Evolutionary conservation across 2,113 vertebrate species (phyloP).

Genomic region (Uria lomvia): DNA sequence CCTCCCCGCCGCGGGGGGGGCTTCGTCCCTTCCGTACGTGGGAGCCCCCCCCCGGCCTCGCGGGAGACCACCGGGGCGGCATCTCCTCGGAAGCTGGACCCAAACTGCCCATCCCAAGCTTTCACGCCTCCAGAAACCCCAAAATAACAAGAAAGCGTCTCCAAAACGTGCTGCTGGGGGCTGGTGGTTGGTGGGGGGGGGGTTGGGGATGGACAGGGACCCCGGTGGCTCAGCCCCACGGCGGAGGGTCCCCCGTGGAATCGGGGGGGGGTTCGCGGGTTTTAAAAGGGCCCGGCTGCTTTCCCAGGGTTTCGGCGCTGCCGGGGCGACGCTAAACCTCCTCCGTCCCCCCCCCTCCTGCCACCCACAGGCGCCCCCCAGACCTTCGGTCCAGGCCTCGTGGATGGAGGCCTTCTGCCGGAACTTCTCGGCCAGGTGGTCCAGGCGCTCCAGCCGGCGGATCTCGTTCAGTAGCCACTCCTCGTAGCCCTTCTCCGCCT

Average conservation of each 20-base stretch:
- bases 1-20: too few species aligned
- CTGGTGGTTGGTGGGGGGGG: neutral
- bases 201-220: neutral
- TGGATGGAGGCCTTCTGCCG: constrained; percentile 93
- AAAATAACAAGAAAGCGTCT: neutral
- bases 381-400: constrained; percentile 89
- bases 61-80: neutral
- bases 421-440: constrained; percentile 93
- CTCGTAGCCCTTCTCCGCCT: constrained; percentile 91
- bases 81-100: neutral
- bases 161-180: neutral
- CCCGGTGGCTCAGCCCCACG: neutral
- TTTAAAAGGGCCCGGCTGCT: neutral
- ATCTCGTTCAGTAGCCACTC: constrained; percentile 95
- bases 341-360: neutral
- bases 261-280: neutral
- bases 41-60: neutral
- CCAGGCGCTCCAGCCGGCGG: constrained; percentile 87
- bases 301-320: neutral
- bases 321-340: too few species aligned
- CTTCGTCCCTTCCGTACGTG: neutral
- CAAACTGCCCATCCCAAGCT: neutral
- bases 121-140: too few species aligned
- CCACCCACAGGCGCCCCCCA: too few species aligned
- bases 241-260: too few species aligned